Base-by-base conservation (phyloP, 2,888 invertebrate species). In the Holacanthella duospinosa region DNA sequence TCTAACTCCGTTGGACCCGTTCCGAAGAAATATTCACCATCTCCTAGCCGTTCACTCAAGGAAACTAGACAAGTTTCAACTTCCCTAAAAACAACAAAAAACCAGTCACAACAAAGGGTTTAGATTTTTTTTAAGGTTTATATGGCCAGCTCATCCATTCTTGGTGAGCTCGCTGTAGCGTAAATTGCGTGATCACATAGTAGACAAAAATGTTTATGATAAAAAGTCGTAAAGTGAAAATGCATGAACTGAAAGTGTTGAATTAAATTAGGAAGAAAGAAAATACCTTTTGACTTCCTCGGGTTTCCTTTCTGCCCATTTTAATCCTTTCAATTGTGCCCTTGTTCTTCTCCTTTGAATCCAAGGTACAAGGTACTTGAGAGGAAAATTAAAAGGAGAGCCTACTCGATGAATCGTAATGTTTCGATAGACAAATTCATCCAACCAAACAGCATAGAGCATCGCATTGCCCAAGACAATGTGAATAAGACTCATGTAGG, bases 351-450 rank as follows among this genome's bases (percentile, higher is more conserved):
- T 80, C 54, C 87, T 81, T 75, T 93, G 93, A 44, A 84, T 81
- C 77, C 86, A 84, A 1, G 90, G 92, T 74, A 94, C 84, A 43
- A 93, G 78, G 75, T 84, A 80, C 75, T 88, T 90, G 2, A 97
- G 78, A 0, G 97, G 97, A 89, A 93, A 97, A 0, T 93, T 91
- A 79, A 91, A 93, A 1, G 91, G 89, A 0, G 88, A 88, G 0
- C 93, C 90, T 77, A 92, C 89, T 4, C 96, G 82, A 0, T 84
- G 83, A 65, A 85, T 86, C 0, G 96, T 96, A 1, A 93, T 86
- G 65, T 86, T 83, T 63, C 85, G 84, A 71, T 70, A 70, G 1
- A 69, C 68, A 43, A 71, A 68, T 27, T 67, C 66, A 60, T 70
- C 71, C 26, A 71, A 1, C 70, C 71, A 74, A 28, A 64, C 66